A percentile compares a stretch with the other conserved stretches of the same genome.
Conservation (phyloP, 2,888 invertebrate genomes). For the Catocala sponsa region DNA sequence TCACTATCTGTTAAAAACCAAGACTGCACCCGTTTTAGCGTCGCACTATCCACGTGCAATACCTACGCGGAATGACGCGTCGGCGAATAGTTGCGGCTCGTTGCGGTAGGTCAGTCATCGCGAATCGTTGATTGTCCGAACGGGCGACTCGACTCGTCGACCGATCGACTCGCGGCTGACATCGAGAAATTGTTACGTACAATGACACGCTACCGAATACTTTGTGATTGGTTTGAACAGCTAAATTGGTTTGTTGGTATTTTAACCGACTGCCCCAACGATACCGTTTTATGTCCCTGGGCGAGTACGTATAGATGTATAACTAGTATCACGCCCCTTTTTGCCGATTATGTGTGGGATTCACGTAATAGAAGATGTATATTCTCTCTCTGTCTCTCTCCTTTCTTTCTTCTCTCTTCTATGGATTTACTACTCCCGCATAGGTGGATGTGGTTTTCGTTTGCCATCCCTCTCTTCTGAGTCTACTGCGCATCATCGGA, state of each 20-base stretch:
- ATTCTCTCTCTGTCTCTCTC: no score
- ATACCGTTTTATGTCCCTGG: no score
- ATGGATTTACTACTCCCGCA: no score
- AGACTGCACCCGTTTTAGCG: conserved; percentile 2
- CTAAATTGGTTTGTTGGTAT: conserved; percentile 14
- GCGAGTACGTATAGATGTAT: no score
- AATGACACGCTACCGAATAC: conserved; percentile 33
- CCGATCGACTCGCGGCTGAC: conserved; percentile 24
- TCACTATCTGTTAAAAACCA: no score
- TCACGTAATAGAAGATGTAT: no score
- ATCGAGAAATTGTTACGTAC: conserved; percentile 39
- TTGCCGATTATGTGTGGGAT: no score
- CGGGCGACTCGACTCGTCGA: conserved; percentile 13
- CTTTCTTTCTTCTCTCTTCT: no score
- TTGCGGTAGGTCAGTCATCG: conserved; percentile 83
- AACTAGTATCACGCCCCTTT: no score
- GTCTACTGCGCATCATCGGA: no score
- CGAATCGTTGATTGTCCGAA: conserved; percentile 65
- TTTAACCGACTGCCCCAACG: conserved; percentile 5
- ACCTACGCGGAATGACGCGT: conserved; percentile 67
- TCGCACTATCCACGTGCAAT: conserved; percentile 40
- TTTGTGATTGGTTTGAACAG: conserved; percentile 37
- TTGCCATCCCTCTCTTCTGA: no score
- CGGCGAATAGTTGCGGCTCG: conserved; percentile 67
- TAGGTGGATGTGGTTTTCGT: no score